Conservation (phyloP, 2,797 vertebrate species). For the Spinibarbus caldwelli region DNA sequence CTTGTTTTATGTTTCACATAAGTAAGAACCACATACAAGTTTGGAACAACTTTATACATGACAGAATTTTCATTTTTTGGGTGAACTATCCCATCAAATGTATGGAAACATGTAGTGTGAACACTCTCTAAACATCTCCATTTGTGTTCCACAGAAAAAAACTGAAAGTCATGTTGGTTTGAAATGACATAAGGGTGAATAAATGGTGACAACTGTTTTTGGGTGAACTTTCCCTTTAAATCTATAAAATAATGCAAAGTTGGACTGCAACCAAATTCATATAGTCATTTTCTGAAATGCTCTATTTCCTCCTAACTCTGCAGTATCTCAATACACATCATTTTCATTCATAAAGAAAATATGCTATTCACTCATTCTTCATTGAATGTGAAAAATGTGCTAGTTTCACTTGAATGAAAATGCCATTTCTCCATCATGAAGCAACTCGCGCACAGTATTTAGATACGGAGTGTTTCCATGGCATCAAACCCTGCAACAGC, state of each 20-base stretch:
- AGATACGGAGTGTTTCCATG: slow-evolving; percentile 1
- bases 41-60: not conserved
- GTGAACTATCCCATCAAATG: not conserved
- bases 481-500: not conserved
- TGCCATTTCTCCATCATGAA: not conserved
- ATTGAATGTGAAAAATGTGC: not conserved
- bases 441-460: not conserved
- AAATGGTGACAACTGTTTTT: not conserved
- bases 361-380: not conserved
- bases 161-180: not conserved
- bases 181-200: not conserved
- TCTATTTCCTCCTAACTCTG: not conserved
- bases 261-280: not conserved
- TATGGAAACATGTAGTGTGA: not conserved
- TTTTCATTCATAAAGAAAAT: slow-evolving; percentile 1
- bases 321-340: not conserved
- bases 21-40: not conserved
- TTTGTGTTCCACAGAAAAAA: not conserved
- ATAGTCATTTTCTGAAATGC: not conserved
- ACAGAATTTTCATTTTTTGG: too few species aligned
- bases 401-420: not conserved
- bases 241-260: not conserved
- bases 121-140: not conserved
- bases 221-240: not conserved
- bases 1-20: not conserved